Evolutionary conservation across 2,797 vertebrate species (phyloP).

Genomic region (Ispidina picta): DNA sequence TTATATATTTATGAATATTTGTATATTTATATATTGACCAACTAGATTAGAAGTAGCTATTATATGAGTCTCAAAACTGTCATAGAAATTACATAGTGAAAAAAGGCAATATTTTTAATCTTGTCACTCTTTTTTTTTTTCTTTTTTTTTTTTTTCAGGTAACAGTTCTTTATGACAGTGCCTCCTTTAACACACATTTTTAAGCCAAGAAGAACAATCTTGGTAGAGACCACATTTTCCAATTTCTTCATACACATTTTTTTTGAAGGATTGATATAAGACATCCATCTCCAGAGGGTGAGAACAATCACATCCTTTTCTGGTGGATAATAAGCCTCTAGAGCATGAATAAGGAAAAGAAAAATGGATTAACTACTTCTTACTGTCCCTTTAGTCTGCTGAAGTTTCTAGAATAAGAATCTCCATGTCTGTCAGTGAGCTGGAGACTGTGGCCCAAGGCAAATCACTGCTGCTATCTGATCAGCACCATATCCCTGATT

Average conservation of each 20-base stretch:
- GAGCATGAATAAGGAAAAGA: background rate
- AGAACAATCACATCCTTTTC: background rate
- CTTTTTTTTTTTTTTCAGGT: background rate
- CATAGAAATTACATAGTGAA: background rate
- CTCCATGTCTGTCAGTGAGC: background rate
- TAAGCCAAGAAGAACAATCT: background rate
- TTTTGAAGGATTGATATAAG: background rate
- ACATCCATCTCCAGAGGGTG: background rate
- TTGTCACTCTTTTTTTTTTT: background rate
- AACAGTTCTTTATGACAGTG: background rate
- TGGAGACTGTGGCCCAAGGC: background rate
- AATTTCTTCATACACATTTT: background rate
- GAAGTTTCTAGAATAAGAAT: background rate
- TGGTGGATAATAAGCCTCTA: background rate
- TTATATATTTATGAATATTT: too few relatives aligned
- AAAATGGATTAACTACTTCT: background rate
- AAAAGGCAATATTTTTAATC: background rate
- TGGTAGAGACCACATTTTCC: background rate
- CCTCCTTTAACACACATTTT: background rate
- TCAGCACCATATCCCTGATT: background rate
- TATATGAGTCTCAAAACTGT: fast-evolving
- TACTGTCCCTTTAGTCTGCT: background rate
- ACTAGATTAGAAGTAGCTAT: background rate
- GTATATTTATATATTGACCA: too few relatives aligned
- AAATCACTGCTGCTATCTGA: background rate